These are phyloP conservation scores for Lasioglossum pauxillum DNA, from an alignment of 2,888 invertebrate species.

Conservation along the genomic window DNA sequence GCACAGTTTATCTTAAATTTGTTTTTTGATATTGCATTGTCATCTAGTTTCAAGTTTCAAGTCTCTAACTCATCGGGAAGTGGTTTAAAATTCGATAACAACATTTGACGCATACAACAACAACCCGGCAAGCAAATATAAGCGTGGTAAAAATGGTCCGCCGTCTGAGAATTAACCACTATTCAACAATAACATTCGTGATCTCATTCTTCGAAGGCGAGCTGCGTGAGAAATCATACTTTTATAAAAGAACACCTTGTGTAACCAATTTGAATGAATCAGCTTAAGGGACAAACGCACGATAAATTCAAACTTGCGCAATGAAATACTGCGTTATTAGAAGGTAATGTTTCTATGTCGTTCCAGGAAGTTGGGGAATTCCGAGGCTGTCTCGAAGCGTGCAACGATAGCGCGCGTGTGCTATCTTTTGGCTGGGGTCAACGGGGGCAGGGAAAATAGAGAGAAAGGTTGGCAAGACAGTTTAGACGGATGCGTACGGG, in stretches of 20 bases:
- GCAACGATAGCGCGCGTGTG: background rate
- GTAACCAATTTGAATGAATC: background rate
- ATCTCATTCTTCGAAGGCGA: background rate
- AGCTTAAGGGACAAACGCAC: background rate
- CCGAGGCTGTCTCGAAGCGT: background rate
- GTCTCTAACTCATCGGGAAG: too few relatives aligned
- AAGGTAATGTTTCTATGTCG: background rate
- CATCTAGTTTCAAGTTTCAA: too few relatives aligned
- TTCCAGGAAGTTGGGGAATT: background rate
- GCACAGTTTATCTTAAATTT: too few relatives aligned
- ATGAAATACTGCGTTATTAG: background rate
- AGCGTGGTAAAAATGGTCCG: too few relatives aligned
- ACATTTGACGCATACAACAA: too few relatives aligned
- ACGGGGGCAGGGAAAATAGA: background rate
- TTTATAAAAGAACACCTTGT: background rate
- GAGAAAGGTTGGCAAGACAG: constrained; percentile 7
- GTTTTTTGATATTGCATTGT: too few relatives aligned
- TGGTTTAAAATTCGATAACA: too few relatives aligned
- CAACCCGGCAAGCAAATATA: too few relatives aligned
- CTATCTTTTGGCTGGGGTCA: background rate
- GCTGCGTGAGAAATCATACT: background rate
- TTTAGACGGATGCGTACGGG: constrained; percentile 7
- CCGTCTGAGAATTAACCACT: too few relatives aligned
- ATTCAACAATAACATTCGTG: too few relatives aligned
- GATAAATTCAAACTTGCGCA: background rate